A percentile compares a stretch with the other conserved stretches of the same genome.
Evolutionary conservation across 2,113 vertebrate species (phyloP).

Genomic region (Bos taurus): ARS-UCD2.0 NC_037348.1:46363001-46363500

Average conservation of each 20-base stretch:
- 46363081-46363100: constrained; percentile 63
- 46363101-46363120: constrained; percentile 57
- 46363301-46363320: constrained; percentile 71
- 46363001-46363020: constrained; percentile 48
- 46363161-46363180: constrained; percentile 45
- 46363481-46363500: neutral
- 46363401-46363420: constrained; percentile 47
- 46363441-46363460: constrained; percentile 42
- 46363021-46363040: constrained; percentile 61
- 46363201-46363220: constrained; percentile 53
- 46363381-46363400: constrained; percentile 51
- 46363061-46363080: constrained; percentile 51
- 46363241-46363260: constrained; percentile 63
- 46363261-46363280: constrained; percentile 70
- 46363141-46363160: constrained; percentile 66
- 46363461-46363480: constrained; percentile 18
- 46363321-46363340: constrained; percentile 63
- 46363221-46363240: constrained; percentile 57
- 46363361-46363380: constrained; percentile 48
- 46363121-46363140: constrained; percentile 55
- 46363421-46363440: constrained; percentile 47
- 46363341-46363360: constrained; percentile 65
- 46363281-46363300: constrained; percentile 58
- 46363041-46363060: constrained; percentile 76
- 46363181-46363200: constrained; percentile 50